phyloP scores from a whole-genome alignment of 2,797 vertebrate species.

The Brotogeris chrysoptera region DNA sequence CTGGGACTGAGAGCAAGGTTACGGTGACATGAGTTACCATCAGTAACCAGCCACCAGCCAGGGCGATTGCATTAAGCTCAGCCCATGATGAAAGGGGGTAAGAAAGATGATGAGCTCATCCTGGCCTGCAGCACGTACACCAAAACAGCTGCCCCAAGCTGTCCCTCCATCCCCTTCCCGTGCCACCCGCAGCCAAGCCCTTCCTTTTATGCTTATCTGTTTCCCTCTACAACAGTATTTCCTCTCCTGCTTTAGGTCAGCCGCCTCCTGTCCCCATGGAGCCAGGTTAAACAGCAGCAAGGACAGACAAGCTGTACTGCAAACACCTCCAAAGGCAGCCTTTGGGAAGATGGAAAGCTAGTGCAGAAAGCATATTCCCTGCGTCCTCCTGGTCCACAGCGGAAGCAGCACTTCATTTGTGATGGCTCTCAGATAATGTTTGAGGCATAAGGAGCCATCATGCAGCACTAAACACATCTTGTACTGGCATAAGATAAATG shows the following conservation, averaged over 20 bases:
- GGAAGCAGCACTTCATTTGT: neutral
- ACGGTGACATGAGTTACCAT: neutral
- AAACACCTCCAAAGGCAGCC: neutral
- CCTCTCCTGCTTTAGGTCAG: neutral
- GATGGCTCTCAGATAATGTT: neutral
- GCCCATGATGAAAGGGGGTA: neutral
- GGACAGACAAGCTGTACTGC: neutral
- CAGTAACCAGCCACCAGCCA: neutral
- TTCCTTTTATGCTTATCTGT: neutral
- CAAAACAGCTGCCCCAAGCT: neutral
- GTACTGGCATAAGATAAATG: neutral
- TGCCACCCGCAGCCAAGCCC: neutral
- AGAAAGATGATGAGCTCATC: neutral
- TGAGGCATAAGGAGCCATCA: neutral
- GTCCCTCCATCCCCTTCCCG: neutral
- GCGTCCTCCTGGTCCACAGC: neutral
- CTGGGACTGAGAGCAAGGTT: neutral
- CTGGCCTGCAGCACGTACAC: neutral
- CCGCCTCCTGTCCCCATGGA: neutral
- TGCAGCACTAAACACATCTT: neutral
- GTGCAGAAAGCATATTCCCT: neutral
- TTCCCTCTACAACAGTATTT: neutral
- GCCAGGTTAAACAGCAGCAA: neutral
- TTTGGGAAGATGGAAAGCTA: neutral
- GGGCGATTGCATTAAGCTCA: neutral